phyloP scores from a whole-genome alignment of 2,888 invertebrate genomes.

The Coenonympha arcania region DNA sequence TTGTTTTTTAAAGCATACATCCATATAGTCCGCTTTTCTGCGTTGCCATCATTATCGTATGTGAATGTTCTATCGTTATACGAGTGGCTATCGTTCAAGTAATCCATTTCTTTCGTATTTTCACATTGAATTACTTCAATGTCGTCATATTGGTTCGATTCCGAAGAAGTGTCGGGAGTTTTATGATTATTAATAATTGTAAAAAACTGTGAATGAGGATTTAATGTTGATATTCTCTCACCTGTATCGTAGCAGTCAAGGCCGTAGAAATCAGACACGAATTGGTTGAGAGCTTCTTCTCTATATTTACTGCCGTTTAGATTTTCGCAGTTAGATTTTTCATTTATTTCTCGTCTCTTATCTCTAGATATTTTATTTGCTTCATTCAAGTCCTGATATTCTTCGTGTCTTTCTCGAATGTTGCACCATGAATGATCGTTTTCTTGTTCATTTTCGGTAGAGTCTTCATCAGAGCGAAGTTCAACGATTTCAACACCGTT shows the following conservation, averaged over 20 bases:
- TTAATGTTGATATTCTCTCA: background rate
- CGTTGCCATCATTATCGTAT: slow-evolving; percentile 32
- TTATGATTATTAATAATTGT: slow-evolving; percentile 42
- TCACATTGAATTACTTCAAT: slow-evolving; percentile 31
- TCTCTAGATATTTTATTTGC: slow-evolving; percentile 42
- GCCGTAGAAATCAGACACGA: slow-evolving; percentile 17
- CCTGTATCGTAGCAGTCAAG: slow-evolving; percentile 7
- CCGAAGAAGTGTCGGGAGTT: slow-evolving; percentile 44
- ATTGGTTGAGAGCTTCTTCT: slow-evolving; percentile 11
- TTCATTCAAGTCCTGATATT: slow-evolving; percentile 30
- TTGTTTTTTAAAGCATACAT: slow-evolving; percentile 60
- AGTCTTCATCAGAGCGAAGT: slow-evolving; percentile 36
- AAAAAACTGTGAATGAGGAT: slow-evolving; percentile 42
- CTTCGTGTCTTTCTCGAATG: slow-evolving; percentile 29
- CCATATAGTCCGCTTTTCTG: slow-evolving; percentile 48
- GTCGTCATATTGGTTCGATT: slow-evolving; percentile 30
- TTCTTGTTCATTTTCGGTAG: slow-evolving; percentile 15
- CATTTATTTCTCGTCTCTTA: slow-evolving; percentile 29
- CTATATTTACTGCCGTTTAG: background rate
- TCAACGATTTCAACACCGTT: slow-evolving; percentile 50
- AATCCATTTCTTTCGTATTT: slow-evolving; percentile 25
- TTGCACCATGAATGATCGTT: slow-evolving; percentile 33
- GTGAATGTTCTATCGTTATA: slow-evolving; percentile 34
- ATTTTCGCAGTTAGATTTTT: background rate
- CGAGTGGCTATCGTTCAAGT: slow-evolving; percentile 29